Evolutionary conservation across 2,888 invertebrate genomes (phyloP).

Genomic region (Mimumesa dahlbomi): DNA sequence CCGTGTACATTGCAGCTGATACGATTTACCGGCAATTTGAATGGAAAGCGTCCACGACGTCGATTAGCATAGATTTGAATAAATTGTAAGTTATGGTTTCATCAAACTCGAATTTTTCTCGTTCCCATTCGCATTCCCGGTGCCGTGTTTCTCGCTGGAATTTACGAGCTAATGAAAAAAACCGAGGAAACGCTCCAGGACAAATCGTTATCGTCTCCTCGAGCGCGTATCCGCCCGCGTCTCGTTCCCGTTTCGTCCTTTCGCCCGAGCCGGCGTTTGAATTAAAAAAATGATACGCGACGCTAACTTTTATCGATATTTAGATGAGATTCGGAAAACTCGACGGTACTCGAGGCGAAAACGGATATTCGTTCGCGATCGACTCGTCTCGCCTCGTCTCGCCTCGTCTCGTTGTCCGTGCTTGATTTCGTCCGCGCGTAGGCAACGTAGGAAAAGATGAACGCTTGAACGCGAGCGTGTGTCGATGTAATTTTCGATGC

Average conservation of each 20-base stretch:
- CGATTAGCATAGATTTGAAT: conserved; percentile 76
- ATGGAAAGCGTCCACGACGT: conserved; percentile 65
- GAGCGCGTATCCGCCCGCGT: neutral
- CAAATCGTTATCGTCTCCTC: neutral
- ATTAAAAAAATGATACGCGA: neutral
- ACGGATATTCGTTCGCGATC: neutral
- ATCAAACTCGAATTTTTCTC: conserved; percentile 75
- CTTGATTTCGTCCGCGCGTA: no score
- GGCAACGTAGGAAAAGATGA: no score
- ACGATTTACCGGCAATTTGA: conserved; percentile 71
- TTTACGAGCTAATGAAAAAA: conserved; percentile 16
- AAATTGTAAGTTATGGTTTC: conserved; percentile 74
- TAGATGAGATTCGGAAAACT: neutral
- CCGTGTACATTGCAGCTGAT: conserved; percentile 68
- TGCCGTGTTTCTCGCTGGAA: conserved; percentile 10
- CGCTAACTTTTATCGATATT: conserved; percentile 1
- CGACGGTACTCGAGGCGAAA: neutral
- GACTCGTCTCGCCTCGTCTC: no score
- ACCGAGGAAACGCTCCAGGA: neutral
- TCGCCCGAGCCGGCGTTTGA: neutral
- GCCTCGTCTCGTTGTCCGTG: no score
- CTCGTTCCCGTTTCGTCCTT: neutral
- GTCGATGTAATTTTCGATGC: no score
- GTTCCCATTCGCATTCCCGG: conserved; percentile 42
- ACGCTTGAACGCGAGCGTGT: no score